Evolutionary conservation across 2,113 vertebrate species (phyloP).

Genomic region (Cyprinodon variegatus): DNA sequence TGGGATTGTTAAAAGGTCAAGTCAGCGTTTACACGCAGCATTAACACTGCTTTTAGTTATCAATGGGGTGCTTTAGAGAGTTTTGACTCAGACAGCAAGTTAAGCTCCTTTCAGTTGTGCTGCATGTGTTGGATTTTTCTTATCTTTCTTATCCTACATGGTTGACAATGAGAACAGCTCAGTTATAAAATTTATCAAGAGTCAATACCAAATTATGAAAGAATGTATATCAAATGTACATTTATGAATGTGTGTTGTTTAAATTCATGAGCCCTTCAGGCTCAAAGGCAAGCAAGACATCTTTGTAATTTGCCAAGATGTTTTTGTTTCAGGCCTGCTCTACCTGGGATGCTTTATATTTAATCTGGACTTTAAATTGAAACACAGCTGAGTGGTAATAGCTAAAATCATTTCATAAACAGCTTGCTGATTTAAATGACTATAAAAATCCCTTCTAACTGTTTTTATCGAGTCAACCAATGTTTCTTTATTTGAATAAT

Average conservation of each 20-base stretch:
- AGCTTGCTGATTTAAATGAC: too few species aligned
- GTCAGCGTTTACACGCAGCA: conserved; percentile 4
- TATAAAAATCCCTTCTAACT: too few species aligned
- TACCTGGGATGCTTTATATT: not conserved
- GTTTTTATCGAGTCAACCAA: too few species aligned
- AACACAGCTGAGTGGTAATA: too few species aligned
- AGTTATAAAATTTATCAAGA: not conserved
- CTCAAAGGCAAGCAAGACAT: too few species aligned
- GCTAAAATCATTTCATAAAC: too few species aligned
- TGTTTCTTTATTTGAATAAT: too few species aligned
- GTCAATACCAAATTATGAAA: not conserved
- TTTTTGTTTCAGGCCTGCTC: not conserved
- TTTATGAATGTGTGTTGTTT: not conserved
- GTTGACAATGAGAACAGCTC: not conserved
- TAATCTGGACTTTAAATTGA: not conserved
- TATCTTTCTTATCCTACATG: too few species aligned
- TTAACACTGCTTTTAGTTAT: not conserved
- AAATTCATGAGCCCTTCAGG: not conserved
- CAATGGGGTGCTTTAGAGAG: not conserved
- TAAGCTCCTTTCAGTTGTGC: not conserved
- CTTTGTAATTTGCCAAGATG: not conserved
- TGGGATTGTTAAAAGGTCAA: conserved; percentile 3
- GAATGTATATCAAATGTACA: not conserved
- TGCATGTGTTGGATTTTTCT: not conserved
- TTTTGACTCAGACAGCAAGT: not conserved